A percentile compares a stretch with the other conserved stretches of the same genome.
These are phyloP conservation scores for Pseudomyrmex gracilis DNA, from an alignment of 1,140 invertebrate species.

Conservation along the genomic window DNA sequence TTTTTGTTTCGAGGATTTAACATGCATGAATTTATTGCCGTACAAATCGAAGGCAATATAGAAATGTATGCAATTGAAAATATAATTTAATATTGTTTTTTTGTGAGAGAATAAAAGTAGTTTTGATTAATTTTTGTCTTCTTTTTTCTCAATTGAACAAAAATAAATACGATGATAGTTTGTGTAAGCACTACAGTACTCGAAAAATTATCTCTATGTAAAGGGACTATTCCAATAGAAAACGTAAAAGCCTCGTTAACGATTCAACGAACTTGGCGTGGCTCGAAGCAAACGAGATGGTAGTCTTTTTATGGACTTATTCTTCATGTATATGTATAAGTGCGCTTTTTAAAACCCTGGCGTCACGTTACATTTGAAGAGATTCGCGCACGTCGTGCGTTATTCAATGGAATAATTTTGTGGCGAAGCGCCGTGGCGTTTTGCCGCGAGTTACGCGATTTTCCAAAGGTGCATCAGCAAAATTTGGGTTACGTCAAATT, in stretches of 20 bases:
- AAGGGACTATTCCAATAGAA: neutral
- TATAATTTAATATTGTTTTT: too few relatives aligned
- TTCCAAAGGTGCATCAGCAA: slow-evolving; percentile 23
- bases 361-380: neutral
- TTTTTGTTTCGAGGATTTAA: too few relatives aligned
- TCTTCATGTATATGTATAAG: neutral
- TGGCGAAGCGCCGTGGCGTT: slow-evolving; percentile 7
- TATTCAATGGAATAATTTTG: slow-evolving; percentile 56
- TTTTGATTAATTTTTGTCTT: too few relatives aligned
- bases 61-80: too few relatives aligned
- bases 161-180: neutral
- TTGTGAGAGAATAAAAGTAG: too few relatives aligned
- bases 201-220: neutral
- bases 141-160: too few relatives aligned
- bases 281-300: slow-evolving; percentile 8
- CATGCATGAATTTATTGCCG: too few relatives aligned
- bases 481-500: slow-evolving; percentile 31
- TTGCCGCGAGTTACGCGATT: slow-evolving; percentile 32
- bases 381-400: neutral
- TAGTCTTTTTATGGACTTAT: neutral
- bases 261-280: slow-evolving; percentile 16
- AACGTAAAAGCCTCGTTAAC: slow-evolving; percentile 21
- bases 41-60: too few relatives aligned
- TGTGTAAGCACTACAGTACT: neutral
- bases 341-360: neutral